phyloP scores from a whole-genome alignment of 1,140 invertebrate species.

The Diachasma alloeum region DNA sequence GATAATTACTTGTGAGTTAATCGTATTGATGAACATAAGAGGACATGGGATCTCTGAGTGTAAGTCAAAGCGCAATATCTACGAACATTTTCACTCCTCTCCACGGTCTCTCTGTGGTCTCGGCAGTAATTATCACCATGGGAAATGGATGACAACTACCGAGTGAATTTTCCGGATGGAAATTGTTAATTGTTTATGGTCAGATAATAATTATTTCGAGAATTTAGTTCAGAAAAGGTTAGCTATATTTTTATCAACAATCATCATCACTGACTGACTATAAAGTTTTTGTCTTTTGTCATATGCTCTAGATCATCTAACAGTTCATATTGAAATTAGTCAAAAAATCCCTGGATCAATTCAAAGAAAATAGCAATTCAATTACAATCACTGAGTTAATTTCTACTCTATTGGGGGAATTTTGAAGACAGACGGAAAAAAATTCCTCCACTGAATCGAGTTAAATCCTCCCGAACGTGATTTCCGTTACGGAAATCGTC shows the following conservation, averaged over 20 bases:
- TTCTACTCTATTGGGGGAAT: no score
- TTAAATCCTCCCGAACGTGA: constrained; percentile 10
- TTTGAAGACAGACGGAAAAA: no score
- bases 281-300: no score
- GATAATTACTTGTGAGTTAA: no score
- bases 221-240: background rate
- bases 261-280: no score
- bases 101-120: background rate
- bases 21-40: background rate
- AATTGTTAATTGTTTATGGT: background rate
- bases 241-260: background rate
- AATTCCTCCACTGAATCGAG: background rate
- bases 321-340: no score
- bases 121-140: constrained; percentile 29
- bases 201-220: background rate
- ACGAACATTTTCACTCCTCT: background rate
- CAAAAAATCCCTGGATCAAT: no score
- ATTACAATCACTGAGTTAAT: no score
- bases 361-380: no score
- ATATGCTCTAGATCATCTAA: no score
- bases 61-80: constrained; percentile 7
- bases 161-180: background rate
- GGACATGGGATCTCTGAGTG: background rate
- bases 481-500: constrained; percentile 27
- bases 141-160: constrained; percentile 23